A percentile compares a stretch with the other conserved stretches of the same genome.
Conservation (phyloP, 92 coral and sea anemone genomes). For the Montipora capitata region DNA sequence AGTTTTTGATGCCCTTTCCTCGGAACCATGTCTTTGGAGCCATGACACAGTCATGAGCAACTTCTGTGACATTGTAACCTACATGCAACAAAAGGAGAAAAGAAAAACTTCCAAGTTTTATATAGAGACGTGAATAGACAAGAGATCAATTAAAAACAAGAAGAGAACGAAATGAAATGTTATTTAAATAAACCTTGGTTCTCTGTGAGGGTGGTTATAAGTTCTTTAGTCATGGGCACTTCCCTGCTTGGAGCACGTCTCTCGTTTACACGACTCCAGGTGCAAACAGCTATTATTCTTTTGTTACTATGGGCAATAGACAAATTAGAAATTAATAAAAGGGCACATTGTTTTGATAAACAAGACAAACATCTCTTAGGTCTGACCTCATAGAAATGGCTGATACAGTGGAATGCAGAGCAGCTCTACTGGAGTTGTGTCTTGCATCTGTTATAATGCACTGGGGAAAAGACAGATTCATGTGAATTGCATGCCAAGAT, state of each 20-base stretch:
- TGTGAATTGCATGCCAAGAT: no score
- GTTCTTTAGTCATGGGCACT: constrained; percentile 49
- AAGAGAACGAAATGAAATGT: neutral
- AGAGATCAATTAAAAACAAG: neutral
- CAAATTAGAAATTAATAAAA: no score
- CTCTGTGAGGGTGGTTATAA: constrained; percentile 47
- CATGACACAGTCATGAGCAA: constrained; percentile 22
- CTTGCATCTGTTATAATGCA: no score
- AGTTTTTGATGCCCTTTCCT: neutral
- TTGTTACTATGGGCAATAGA: constrained; percentile 33
- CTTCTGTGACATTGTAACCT: constrained; percentile 12
- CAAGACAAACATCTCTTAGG: neutral
- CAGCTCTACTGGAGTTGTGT: neutral
- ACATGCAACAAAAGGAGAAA: neutral
- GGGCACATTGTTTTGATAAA: neutral
- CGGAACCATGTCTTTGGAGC: constrained; percentile 13
- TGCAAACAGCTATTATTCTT: constrained; percentile 21
- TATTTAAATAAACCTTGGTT: constrained; percentile 5
- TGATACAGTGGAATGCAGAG: neutral
- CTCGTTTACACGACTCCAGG: constrained; percentile 24
- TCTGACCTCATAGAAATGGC: neutral
- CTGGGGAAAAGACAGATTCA: no score
- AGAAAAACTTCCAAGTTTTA: neutral
- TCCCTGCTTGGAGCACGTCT: constrained; percentile 53
- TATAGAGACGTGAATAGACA: neutral